These are phyloP conservation scores for Psittacus erithacus DNA, from an alignment of 2,113 vertebrate species.

Conservation along the genomic window DNA sequence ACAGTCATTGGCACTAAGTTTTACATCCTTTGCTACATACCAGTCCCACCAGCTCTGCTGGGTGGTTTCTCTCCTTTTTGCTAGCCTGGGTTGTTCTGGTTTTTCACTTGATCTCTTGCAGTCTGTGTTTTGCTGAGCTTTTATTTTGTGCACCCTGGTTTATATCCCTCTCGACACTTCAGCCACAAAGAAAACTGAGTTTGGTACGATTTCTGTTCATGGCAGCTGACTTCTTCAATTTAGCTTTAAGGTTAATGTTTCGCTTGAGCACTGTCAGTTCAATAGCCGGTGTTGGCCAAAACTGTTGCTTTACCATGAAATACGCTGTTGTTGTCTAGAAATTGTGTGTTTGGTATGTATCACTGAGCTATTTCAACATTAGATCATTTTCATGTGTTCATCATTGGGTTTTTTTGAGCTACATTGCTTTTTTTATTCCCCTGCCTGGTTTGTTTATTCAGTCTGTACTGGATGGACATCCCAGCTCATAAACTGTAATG, in stretches of 20 bases:
- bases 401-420: neutral
- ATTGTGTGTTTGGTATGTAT: neutral
- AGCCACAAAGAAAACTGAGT: neutral
- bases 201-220: neutral
- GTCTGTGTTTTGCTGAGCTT: neutral
- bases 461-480: neutral
- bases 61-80: neutral
- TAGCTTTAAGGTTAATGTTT: neutral
- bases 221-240: neutral
- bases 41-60: no score
- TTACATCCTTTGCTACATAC: neutral
- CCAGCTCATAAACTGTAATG: neutral
- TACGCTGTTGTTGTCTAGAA: neutral
- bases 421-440: neutral
- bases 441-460: neutral
- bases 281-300: neutral
- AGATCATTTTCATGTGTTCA: neutral
- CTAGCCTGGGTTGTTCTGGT: neutral
- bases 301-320: neutral
- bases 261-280: neutral
- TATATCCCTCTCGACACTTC: no score
- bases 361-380: neutral
- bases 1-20: neutral
- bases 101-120: neutral
- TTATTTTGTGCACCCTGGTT: neutral